Evolutionary conservation across 2,113 vertebrate species (phyloP).

Genomic region (Ifrita kowaldi): DNA sequence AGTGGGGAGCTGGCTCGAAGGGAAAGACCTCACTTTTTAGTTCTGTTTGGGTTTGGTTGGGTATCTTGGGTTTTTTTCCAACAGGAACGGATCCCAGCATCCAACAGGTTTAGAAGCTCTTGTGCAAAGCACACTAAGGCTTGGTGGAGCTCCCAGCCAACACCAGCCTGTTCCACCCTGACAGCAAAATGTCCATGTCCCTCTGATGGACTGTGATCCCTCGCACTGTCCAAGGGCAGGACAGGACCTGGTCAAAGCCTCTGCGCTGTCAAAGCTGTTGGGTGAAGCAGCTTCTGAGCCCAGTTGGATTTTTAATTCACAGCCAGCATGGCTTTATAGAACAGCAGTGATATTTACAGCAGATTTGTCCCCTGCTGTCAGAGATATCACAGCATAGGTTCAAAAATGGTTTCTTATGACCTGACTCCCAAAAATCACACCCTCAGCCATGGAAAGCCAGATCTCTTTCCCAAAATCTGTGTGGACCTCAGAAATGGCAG

Average conservation of each 20-base stretch:
- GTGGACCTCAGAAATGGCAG: neutral
- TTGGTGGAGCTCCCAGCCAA: neutral
- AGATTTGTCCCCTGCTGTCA: neutral
- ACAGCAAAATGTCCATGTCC: accelerated
- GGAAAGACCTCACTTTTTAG: neutral
- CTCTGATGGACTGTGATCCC: neutral
- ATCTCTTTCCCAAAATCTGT: neutral
- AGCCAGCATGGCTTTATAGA: neutral
- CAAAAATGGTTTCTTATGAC: neutral
- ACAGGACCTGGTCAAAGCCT: neutral
- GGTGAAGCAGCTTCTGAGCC: neutral
- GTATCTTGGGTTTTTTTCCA: too few relatives aligned
- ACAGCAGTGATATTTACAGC: neutral
- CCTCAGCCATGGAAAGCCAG: neutral
- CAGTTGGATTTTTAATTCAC: neutral
- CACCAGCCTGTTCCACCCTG: neutral
- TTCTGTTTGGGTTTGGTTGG: neutral
- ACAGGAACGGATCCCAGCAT: neutral
- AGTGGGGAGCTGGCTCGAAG: neutral
- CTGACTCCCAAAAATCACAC: neutral
- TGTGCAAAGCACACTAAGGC: neutral
- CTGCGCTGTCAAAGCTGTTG: neutral
- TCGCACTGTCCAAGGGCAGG: neutral
- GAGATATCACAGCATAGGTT: neutral
- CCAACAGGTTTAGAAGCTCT: neutral